These are phyloP conservation scores for Rhinichthys osculus DNA, from an alignment of 2,797 vertebrate species.

Conservation along the genomic window DNA sequence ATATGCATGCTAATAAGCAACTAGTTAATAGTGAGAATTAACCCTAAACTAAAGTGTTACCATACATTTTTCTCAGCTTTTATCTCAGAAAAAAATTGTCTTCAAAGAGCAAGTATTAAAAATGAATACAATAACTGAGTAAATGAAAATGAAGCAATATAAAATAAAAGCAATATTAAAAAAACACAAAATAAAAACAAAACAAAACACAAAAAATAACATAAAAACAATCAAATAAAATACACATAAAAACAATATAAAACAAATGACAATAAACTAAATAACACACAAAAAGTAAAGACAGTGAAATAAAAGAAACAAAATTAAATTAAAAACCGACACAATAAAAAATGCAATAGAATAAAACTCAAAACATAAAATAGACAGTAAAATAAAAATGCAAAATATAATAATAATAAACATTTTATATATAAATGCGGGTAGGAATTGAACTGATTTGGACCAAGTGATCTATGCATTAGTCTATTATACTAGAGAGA, in stretches of 20 bases:
- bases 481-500: slow-evolving; percentile 25
- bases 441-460: neutral
- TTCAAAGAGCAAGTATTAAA: neutral
- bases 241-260: neutral
- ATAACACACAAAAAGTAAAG: neutral
- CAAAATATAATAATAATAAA: neutral
- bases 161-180: neutral
- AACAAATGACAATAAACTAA: neutral
- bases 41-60: too few relatives aligned
- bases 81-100: neutral
- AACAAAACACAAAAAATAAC: neutral
- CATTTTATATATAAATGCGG: neutral
- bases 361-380: neutral
- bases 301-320: neutral
- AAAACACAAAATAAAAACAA: neutral
- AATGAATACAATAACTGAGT: neutral
- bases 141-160: neutral
- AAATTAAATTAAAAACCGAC: neutral
- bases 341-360: neutral
- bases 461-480: slow-evolving; percentile 21
- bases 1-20: too few relatives aligned
- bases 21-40: too few relatives aligned
- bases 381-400: neutral
- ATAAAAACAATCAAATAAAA: neutral
- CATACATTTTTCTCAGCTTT: neutral